Evolutionary conservation across 2,888 invertebrate genomes (phyloP).

Genomic region (Gerris lacustris): DNA sequence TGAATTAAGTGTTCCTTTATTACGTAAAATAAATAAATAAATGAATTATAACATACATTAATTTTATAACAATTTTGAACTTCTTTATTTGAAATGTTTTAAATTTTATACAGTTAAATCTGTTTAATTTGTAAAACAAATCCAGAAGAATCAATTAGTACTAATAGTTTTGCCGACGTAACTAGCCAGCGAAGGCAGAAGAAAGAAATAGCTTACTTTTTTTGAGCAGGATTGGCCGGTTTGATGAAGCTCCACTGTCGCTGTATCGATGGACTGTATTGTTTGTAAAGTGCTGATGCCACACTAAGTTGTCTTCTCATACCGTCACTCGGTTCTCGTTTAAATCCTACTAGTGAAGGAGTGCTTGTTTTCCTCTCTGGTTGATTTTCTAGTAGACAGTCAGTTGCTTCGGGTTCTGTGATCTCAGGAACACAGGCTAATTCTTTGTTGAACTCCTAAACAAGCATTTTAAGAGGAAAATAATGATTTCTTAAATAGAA

Average conservation of each 20-base stretch:
- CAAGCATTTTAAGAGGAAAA: background rate
- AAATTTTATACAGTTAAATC: no score
- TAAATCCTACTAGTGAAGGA: background rate
- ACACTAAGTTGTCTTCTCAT: background rate
- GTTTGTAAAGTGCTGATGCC: background rate
- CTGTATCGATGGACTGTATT: background rate
- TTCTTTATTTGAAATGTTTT: no score
- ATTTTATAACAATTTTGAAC: no score
- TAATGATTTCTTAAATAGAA: background rate
- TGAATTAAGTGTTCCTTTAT: no score
- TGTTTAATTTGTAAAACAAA: no score
- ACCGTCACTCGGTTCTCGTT: background rate
- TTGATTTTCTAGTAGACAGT: background rate
- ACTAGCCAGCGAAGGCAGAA: background rate
- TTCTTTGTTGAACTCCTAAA: background rate
- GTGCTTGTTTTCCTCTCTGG: background rate
- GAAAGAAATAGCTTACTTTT: background rate
- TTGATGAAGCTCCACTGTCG: background rate
- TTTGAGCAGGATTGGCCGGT: background rate
- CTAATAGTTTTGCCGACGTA: no score
- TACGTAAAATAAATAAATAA: no score
- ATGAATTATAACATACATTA: no score
- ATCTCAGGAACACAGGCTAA: background rate
- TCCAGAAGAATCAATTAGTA: no score
- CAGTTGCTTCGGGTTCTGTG: background rate